Conservation (phyloP, 2,888 invertebrate species). For the Coronaproctus castanopsis region DNA sequence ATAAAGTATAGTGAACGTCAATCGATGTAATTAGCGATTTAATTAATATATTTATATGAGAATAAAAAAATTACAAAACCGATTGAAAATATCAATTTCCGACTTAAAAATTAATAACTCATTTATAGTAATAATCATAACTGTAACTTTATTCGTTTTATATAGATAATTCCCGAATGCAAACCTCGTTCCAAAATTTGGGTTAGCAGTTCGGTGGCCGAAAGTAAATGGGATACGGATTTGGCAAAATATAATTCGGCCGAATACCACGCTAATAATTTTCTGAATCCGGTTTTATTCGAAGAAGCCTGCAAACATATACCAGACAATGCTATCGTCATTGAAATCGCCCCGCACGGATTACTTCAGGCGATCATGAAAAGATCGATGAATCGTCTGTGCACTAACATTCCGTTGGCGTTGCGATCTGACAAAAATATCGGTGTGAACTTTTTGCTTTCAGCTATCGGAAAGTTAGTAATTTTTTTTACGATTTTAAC, state of each 20-base stretch:
- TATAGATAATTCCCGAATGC: conserved; percentile 19
- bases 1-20: too few species aligned
- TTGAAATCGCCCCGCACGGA: conserved; percentile 79
- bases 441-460: conserved; percentile 34
- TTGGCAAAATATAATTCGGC: conserved; percentile 36
- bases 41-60: too few species aligned
- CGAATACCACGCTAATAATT: conserved; percentile 44
- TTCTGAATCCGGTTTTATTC: conserved; percentile 41
- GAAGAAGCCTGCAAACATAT: conserved; percentile 62
- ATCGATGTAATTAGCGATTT: too few species aligned
- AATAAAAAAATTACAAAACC: too few species aligned
- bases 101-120: too few species aligned
- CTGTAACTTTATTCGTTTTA: too few species aligned
- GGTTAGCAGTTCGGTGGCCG: conserved; percentile 42
- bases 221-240: conserved; percentile 35
- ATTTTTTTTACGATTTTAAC: neutral
- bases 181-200: conserved; percentile 33
- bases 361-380: conserved; percentile 68
- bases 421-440: conserved; percentile 33
- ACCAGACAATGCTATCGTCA: conserved; percentile 56
- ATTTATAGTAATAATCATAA: too few species aligned
- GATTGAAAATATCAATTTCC: too few species aligned
- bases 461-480: conserved; percentile 41
- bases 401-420: conserved; percentile 52
- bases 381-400: conserved; percentile 28